These are phyloP conservation scores for Trachymyrmex septentrionalis DNA, from an alignment of 1,140 invertebrate species.

Conservation along the genomic window DNA sequence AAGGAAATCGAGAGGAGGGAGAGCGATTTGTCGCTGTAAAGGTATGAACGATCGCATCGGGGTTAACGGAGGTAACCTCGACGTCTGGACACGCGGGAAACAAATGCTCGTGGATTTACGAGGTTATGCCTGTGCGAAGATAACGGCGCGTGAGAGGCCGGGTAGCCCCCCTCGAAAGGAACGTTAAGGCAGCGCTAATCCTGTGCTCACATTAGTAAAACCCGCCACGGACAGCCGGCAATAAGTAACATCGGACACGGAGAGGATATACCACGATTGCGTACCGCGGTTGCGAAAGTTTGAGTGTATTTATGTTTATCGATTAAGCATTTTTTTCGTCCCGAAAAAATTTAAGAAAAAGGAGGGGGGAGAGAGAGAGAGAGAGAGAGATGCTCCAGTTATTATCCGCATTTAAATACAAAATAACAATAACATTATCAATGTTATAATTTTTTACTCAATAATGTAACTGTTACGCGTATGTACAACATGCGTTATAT, in stretches of 20 bases:
- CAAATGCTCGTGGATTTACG: constrained; percentile 77
- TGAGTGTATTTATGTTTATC: constrained; percentile 44
- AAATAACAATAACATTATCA: no score
- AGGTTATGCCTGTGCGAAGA: constrained; percentile 70
- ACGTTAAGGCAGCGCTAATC: constrained; percentile 68
- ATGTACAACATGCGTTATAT: no score
- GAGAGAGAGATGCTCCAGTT: neutral
- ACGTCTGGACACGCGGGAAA: constrained; percentile 68
- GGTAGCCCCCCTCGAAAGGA: constrained; percentile 27
- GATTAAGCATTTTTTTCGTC: constrained; percentile 36
- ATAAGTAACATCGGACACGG: constrained; percentile 70
- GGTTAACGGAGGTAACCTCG: constrained; percentile 74
- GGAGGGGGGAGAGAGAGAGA: neutral
- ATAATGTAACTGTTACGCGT: no score
- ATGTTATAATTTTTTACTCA: no score
- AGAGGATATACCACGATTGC: constrained; percentile 6
- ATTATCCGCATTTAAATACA: no score
- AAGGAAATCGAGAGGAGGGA: constrained; percentile 34
- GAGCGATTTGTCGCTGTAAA: constrained; percentile 77
- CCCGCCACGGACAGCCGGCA: constrained; percentile 60
- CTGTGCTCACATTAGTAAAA: constrained; percentile 71
- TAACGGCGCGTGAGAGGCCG: constrained; percentile 65
- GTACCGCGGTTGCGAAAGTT: constrained; percentile 52
- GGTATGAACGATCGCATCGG: constrained; percentile 75
- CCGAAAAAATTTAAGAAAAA: neutral